phyloP scores from a whole-genome alignment of 92 coral and sea anemone genomes.

The Porites rus region DNA sequence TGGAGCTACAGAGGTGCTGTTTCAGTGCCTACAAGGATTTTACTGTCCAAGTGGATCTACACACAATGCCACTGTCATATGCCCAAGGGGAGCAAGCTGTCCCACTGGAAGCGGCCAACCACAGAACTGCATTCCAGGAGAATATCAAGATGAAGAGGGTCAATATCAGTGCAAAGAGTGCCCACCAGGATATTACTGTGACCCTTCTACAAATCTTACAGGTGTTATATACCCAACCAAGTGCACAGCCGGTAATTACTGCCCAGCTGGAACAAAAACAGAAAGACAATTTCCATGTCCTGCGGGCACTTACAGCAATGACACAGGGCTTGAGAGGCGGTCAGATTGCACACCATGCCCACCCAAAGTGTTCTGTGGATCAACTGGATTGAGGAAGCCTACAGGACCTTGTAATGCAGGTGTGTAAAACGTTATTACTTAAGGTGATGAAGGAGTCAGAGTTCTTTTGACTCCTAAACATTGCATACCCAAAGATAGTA shows the following conservation, averaged over 20 bases:
- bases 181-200: constrained; percentile 86
- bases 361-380: constrained; percentile 85
- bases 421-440: constrained; percentile 8
- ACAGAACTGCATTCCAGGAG: constrained; percentile 83
- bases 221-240: constrained; percentile 88
- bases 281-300: constrained; percentile 90
- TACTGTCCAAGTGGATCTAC: constrained; percentile 95
- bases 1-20: constrained; percentile 86
- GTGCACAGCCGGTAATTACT: constrained; percentile 97
- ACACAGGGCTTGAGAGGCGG: constrained; percentile 64
- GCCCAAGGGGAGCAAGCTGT: constrained; percentile 87
- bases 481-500: too few species aligned
- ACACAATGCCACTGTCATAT: constrained; percentile 86
- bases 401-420: constrained; percentile 86
- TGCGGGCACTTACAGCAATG: constrained; percentile 90
- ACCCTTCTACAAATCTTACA: constrained; percentile 68
- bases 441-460: not conserved
- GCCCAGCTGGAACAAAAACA: constrained; percentile 87
- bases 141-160: constrained; percentile 92
- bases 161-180: constrained; percentile 84
- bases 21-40: constrained; percentile 97
- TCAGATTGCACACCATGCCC: constrained; percentile 81
- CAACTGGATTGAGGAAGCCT: constrained; percentile 80
- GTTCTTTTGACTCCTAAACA: not conserved
- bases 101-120: constrained; percentile 87